These are phyloP conservation scores for Synergus laeviventris DNA, from an alignment of 2,888 invertebrate genomes.

Conservation along the genomic window DNA sequence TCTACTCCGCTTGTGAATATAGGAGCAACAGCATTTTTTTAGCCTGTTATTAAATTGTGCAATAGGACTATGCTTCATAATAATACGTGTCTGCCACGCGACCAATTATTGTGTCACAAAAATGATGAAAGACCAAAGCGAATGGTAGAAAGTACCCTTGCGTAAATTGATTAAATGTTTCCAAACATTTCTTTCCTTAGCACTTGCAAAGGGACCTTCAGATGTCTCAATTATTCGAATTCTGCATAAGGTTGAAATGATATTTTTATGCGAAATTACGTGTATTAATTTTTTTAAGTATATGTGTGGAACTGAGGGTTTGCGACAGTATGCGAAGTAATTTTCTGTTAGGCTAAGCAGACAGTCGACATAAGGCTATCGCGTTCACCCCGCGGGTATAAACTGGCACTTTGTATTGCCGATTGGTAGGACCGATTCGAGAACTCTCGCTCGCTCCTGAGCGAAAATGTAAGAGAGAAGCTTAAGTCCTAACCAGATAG, in stretches of 20 bases:
- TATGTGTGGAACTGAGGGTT: background rate
- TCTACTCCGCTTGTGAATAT: background rate
- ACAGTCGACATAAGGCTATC: slow-evolving; percentile 39
- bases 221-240: background rate
- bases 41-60: slow-evolving; percentile 3
- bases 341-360: slow-evolving; percentile 3
- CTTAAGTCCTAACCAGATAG: slow-evolving; percentile 17
- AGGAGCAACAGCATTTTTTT: background rate
- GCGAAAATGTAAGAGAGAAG: slow-evolving; percentile 14
- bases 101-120: slow-evolving; percentile 5
- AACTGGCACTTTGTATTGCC: slow-evolving; percentile 39
- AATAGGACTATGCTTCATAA: background rate
- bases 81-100: slow-evolving; percentile 28
- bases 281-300: background rate
- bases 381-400: slow-evolving; percentile 29
- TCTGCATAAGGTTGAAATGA: background rate
- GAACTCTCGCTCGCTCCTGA: slow-evolving; percentile 26
- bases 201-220: background rate
- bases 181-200: background rate
- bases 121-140: background rate
- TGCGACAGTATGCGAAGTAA: background rate
- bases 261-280: background rate
- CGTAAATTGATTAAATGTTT: background rate
- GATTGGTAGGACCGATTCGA: slow-evolving; percentile 39
- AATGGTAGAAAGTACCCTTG: background rate